These are phyloP conservation scores for Arvicanthis niloticus DNA, from an alignment of 2,113 vertebrate species.

Conservation along the genomic window DNA sequence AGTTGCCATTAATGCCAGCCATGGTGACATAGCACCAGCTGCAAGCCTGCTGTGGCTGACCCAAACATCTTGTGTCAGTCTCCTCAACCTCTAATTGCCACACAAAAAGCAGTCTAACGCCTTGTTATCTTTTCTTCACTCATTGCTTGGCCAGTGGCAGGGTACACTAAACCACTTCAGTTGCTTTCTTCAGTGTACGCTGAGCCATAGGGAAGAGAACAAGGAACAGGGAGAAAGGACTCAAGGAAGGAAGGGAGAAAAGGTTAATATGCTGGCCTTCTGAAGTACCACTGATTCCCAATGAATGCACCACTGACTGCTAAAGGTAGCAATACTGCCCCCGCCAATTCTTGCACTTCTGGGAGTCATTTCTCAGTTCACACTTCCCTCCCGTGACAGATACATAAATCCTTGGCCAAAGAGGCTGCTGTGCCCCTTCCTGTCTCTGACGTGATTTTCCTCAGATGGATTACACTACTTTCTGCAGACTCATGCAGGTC, in stretches of 20 bases:
- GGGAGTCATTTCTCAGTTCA: conserved; percentile 82
- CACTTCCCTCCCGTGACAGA: conserved; percentile 80
- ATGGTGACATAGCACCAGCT: neutral
- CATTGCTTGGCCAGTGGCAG: conserved; percentile 29
- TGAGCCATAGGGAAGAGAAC: conserved; percentile 49
- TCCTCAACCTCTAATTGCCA: neutral
- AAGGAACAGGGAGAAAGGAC: conserved; percentile 35
- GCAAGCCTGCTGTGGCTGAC: conserved; percentile 26
- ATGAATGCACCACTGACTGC: conserved; percentile 59
- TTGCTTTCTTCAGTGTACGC: conserved; percentile 47
- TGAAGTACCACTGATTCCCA: conserved; percentile 45
- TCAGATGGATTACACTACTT: conserved; percentile 69
- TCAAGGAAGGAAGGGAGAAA: conserved; percentile 37
- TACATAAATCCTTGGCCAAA: conserved; percentile 77
- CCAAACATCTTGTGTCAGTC: neutral
- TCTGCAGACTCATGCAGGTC: conserved; percentile 58
- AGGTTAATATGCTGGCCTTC: conserved; percentile 27
- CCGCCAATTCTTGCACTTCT: conserved; percentile 77
- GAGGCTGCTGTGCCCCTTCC: conserved; percentile 78
- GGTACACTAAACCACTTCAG: conserved; percentile 38
- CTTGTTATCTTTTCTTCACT: conserved; percentile 42
- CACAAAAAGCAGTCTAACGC: conserved; percentile 14
- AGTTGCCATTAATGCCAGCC: neutral
- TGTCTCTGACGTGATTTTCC: conserved; percentile 77
- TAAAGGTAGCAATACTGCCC: conserved; percentile 65